A percentile compares a stretch with the other conserved stretches of the same genome.
phyloP scores from a whole-genome alignment of 1,140 invertebrate species.

The Augochlora pura region DNA sequence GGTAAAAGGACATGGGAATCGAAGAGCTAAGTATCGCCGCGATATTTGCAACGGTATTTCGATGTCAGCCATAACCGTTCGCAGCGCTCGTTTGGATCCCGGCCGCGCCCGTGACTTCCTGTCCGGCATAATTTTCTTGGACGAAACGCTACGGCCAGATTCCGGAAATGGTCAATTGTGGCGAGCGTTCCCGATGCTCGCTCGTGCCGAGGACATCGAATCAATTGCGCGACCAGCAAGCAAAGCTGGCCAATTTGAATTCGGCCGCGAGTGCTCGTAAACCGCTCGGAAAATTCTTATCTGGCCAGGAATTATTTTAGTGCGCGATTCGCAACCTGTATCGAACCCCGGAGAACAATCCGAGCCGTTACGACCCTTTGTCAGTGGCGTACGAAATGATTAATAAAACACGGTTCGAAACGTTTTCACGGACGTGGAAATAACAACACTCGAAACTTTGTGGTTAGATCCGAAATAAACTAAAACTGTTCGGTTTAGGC shows the following conservation, averaged over 20 bases:
- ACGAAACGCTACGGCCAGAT: constrained; percentile 43
- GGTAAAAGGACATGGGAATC: constrained; percentile 16
- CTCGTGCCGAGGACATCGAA: constrained; percentile 27
- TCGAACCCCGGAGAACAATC: no score
- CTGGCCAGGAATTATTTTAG: background rate
- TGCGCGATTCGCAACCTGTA: background rate
- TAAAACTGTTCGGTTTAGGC: no score
- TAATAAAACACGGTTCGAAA: no score
- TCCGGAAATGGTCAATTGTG: constrained; percentile 43
- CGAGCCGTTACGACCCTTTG: no score
- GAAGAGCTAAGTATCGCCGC: constrained; percentile 26
- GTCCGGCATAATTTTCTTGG: constrained; percentile 53
- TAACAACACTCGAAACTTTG: no score
- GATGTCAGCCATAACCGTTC: constrained; percentile 57
- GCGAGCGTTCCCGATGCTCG: constrained; percentile 34
- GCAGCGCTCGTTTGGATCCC: constrained; percentile 44
- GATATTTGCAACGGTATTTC: constrained; percentile 55
- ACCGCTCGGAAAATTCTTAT: background rate
- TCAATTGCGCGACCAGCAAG: constrained; percentile 20
- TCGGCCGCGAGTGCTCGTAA: constrained; percentile 16
- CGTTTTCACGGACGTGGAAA: no score
- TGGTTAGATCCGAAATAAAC: no score
- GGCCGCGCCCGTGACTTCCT: constrained; percentile 41
- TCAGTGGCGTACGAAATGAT: no score
- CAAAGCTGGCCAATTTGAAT: constrained; percentile 29